A percentile compares a stretch with the other conserved stretches of the same genome.
These are phyloP conservation scores for Exephanes ischioxanthus DNA, from an alignment of 2,888 invertebrate species.

Conservation along the genomic window DNA sequence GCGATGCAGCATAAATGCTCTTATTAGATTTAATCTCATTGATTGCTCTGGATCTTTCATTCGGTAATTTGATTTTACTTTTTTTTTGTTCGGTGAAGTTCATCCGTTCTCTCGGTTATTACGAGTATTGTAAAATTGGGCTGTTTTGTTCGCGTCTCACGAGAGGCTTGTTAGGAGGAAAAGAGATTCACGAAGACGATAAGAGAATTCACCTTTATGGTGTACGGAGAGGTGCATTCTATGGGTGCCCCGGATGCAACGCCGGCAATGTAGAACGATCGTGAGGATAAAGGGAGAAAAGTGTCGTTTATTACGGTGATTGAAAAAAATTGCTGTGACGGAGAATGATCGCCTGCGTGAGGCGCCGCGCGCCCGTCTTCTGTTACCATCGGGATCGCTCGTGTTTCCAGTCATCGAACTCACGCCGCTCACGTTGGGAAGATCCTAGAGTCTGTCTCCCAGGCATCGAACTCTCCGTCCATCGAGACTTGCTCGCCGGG, in stretches of 20 bases:
- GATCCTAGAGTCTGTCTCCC: constrained; percentile 10
- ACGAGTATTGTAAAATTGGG: constrained; percentile 19
- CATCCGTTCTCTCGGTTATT: not conserved
- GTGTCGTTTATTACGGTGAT: constrained; percentile 63
- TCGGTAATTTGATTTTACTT: not conserved
- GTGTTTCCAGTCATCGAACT: constrained; percentile 54
- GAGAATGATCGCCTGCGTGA: constrained; percentile 31
- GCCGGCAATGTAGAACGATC: constrained; percentile 58
- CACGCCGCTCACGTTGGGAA: constrained; percentile 26
- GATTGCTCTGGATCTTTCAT: not conserved
- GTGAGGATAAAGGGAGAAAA: constrained; percentile 47
- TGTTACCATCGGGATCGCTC: constrained; percentile 31
- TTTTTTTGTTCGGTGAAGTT: not conserved
- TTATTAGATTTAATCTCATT: not conserved
- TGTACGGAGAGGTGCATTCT: not conserved
- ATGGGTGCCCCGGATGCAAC: constrained; percentile 12
- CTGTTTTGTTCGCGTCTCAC: constrained; percentile 6
- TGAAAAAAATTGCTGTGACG: constrained; percentile 50
- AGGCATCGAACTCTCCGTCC: constrained; percentile 58
- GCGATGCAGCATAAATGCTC: not conserved
- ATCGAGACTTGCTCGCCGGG: not conserved
- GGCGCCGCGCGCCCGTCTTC: not conserved
- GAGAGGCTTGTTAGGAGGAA: constrained; percentile 17
- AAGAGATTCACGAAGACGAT: constrained; percentile 51
- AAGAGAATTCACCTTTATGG: constrained; percentile 8